A percentile compares a stretch with the other conserved stretches of the same genome.
These are phyloP conservation scores for Malurus cyaneus DNA, from an alignment of 2,113 vertebrate species.

Conservation along the genomic window DNA sequence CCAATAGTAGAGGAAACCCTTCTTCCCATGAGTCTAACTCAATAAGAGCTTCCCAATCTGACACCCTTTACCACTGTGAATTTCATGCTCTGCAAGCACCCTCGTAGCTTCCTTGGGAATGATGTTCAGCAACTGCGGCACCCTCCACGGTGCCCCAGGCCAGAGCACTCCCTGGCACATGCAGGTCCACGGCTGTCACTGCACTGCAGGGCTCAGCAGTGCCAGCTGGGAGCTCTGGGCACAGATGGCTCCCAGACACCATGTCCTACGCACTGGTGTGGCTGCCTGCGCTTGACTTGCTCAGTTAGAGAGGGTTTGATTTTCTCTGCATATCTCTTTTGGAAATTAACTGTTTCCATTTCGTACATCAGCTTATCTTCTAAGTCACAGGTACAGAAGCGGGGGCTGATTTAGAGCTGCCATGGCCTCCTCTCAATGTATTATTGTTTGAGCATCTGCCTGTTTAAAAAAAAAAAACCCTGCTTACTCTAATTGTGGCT, in stretches of 20 bases:
- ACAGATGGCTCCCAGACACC: not conserved
- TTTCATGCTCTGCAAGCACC: not conserved
- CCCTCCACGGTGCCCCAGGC: not conserved
- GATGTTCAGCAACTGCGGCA: not conserved
- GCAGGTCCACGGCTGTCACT: not conserved
- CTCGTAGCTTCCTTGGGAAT: not conserved
- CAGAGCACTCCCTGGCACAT: fast-evolving
- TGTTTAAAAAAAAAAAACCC: not conserved
- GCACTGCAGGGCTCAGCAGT: not conserved
- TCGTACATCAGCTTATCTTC: not conserved
- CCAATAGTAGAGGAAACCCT: not conserved
- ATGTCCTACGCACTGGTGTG: fast-evolving
- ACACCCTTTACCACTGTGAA: not conserved
- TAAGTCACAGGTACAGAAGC: not conserved
- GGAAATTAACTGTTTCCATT: not conserved
- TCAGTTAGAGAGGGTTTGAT: not conserved
- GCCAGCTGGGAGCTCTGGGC: not conserved
- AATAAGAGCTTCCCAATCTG: not conserved
- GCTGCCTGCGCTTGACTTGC: not conserved
- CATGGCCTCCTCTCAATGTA: not conserved
- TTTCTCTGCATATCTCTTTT: not conserved
- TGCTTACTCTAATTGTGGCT: not conserved
- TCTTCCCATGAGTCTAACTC: not conserved
- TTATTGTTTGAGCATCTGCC: not conserved
- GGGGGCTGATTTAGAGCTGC: not conserved